Base-by-base conservation (phyloP, 92 coral and sea anemone genomes). In the Desmophyllum pertusum region DNA sequence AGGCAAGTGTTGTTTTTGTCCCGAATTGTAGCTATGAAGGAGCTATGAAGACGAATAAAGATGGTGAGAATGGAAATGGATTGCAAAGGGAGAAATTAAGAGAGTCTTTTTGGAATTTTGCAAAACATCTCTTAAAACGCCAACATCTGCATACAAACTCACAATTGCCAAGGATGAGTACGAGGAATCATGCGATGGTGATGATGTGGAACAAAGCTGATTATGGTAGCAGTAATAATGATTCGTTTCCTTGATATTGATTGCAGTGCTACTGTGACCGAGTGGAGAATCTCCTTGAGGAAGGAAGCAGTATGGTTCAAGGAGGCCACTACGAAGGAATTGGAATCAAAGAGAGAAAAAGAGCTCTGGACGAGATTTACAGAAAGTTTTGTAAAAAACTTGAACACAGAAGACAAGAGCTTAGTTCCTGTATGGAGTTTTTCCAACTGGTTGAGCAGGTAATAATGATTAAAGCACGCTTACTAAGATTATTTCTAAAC, bases 241-340 rank as follows among this genome's bases (percentile, higher is more conserved):
- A 18, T 35, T 3, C 7, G 10, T 37, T 36, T 69, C 33, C 4
- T 18, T 69, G 18, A 25, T 35, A 53, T 82, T 46, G 62, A 14
- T 50, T 48, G 17, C 89, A 97, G 99, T 73, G 76, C 30, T 87
- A 91, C 85, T 90, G 93, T 78, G 93, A 94, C 77, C 88, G 94
- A 85, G 93, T 92, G 45, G 95, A 94, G 23, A 95, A 97, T 41
- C 63, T 97, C 4, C 84, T 97, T 13, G 98, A 94, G 89, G 99
- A 94, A 77, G 98, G 93, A 38, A 94, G 98, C 81, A 90, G 95
- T 42, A 83, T 97, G 75, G 89, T 83, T n/a, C 96, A 97, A 81
- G 92, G 93, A 23, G 98, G 97, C n/a, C 93, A 93, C 31, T 93
- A 84, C 35, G 99, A 97, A 78, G 91, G 98, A 25, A 88, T 94